These are phyloP conservation scores for Lethrus apterus DNA, from an alignment of 1,140 invertebrate genomes.

Conservation along the genomic window DNA sequence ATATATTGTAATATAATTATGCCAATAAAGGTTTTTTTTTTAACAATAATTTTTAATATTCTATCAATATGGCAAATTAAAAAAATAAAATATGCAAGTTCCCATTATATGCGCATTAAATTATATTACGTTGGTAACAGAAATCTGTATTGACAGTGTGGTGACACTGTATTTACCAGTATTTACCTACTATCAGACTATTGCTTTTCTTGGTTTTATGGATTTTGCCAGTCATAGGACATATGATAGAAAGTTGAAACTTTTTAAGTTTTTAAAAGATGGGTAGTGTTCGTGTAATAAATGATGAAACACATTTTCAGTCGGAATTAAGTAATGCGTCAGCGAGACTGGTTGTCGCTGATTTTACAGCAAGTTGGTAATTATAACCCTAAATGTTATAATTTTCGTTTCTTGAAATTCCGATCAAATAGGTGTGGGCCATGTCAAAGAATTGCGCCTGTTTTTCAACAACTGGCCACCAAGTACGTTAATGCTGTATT, in stretches of 20 bases:
- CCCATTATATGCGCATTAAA: no score
- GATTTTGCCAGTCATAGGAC: no score
- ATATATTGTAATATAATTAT: no score
- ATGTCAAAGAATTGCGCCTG: conserved; percentile 84
- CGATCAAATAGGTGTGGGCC: conserved; percentile 91
- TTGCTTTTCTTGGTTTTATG: no score
- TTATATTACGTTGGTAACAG: no score
- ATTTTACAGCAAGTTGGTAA: conserved; percentile 89
- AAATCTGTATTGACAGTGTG: no score
- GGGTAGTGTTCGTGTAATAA: conserved; percentile 46
- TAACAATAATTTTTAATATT: no score
- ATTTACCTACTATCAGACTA: no score
- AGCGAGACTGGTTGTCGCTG: conserved; percentile 85
- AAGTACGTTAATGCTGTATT: conserved; percentile 88
- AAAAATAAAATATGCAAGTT: no score
- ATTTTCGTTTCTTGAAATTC: conserved; percentile 18
- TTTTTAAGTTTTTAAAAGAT: conserved; percentile 17
- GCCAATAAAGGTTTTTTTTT: no score
- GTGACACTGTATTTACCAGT: no score
- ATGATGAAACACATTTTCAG: conserved; percentile 74
- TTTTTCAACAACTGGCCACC: conserved; percentile 76
- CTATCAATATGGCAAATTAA: no score
- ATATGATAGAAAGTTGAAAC: neutral
- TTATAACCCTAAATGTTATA: conserved; percentile 21
- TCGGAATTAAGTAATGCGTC: conserved; percentile 71